A percentile compares a stretch with the other conserved stretches of the same genome.
Evolutionary conservation across 2,888 invertebrate species (phyloP).

Genomic region (Eristalis intricaria): DNA sequence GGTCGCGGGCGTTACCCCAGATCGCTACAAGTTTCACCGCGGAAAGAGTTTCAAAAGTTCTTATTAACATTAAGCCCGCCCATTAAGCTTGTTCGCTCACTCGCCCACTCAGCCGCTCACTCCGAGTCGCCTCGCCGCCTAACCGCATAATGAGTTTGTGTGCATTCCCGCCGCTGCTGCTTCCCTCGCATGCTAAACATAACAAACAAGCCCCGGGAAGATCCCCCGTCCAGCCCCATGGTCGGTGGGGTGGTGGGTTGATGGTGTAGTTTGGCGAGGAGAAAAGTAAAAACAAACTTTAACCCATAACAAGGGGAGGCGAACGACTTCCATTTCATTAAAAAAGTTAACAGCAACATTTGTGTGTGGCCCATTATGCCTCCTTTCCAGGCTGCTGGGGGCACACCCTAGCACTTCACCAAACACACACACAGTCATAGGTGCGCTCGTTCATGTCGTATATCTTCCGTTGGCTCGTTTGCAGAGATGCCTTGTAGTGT

Average conservation of each 20-base stretch:
- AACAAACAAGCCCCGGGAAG: conserved; percentile 42
- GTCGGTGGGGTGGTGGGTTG: neutral
- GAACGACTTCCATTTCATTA: conserved; percentile 57
- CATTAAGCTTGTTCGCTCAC: neutral
- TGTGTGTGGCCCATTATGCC: conserved; percentile 63
- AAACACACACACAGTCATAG: neutral
- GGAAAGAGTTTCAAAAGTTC: conserved; percentile 35
- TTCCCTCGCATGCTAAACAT: conserved; percentile 39
- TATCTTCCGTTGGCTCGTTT: neutral
- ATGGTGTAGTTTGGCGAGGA: neutral
- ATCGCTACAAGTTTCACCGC: neutral
- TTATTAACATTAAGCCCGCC: conserved; percentile 47
- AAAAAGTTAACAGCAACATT: conserved; percentile 71
- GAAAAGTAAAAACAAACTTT: conserved; percentile 40
- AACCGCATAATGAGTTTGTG: conserved; percentile 67
- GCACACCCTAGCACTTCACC: neutral
- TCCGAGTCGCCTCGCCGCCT: conserved; percentile 21
- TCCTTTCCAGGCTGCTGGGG: conserved; percentile 7
- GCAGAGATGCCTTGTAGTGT: conserved; percentile 46
- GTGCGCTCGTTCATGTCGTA: neutral
- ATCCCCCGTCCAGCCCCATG: conserved; percentile 8
- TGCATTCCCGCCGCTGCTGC: conserved; percentile 32
- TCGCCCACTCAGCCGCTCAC: neutral
- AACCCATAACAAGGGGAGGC: conserved; percentile 37
- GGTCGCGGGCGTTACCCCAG: no score